These are phyloP conservation scores for Ornithoptera priamus DNA, from an alignment of 2,888 invertebrate genomes.

Conservation along the genomic window DNA sequence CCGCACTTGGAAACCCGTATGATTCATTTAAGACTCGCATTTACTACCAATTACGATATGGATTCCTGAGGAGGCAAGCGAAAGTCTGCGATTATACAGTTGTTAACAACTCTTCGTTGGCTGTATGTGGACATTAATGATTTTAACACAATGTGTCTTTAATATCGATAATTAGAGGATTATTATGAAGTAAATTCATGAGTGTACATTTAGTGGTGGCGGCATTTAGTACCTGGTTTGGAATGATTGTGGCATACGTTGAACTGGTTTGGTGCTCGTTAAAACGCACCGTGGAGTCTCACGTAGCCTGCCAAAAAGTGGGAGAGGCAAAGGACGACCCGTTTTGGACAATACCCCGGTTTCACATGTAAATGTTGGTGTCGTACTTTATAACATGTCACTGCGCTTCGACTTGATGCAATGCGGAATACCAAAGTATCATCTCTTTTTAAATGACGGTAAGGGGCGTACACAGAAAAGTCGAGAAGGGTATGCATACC, in stretches of 20 bases:
- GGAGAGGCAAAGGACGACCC: constrained; percentile 57
- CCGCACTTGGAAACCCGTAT: constrained; percentile 59
- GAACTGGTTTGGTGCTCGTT: constrained; percentile 74
- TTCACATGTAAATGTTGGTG: constrained; percentile 71
- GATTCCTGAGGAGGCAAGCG: constrained; percentile 55
- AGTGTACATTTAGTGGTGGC: constrained; percentile 47
- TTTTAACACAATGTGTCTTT: constrained; percentile 21
- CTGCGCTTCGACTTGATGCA: constrained; percentile 31
- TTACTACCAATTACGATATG: constrained; percentile 64
- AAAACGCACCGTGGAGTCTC: constrained; percentile 72
- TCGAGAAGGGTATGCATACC: too few relatives aligned
- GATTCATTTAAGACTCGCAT: constrained; percentile 53
- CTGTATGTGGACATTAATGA: not conserved
- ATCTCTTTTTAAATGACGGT: not conserved
- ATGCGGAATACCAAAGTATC: constrained; percentile 8
- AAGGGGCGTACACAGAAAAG: too few relatives aligned
- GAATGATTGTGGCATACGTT: constrained; percentile 64
- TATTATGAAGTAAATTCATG: constrained; percentile 45
- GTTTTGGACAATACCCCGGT: constrained; percentile 69
- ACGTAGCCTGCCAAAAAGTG: constrained; percentile 69
- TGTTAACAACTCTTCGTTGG: constrained; percentile 7
- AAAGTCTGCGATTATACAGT: constrained; percentile 61
- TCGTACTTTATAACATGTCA: constrained; percentile 43
- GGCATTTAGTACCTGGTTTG: constrained; percentile 69
- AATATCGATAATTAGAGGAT: constrained; percentile 27